A percentile compares a stretch with the other conserved stretches of the same genome.
Evolutionary conservation across 37 sponge, comb jelly and placozoan species (phyloP).

Genomic region (Theonella swinhoei): DNA sequence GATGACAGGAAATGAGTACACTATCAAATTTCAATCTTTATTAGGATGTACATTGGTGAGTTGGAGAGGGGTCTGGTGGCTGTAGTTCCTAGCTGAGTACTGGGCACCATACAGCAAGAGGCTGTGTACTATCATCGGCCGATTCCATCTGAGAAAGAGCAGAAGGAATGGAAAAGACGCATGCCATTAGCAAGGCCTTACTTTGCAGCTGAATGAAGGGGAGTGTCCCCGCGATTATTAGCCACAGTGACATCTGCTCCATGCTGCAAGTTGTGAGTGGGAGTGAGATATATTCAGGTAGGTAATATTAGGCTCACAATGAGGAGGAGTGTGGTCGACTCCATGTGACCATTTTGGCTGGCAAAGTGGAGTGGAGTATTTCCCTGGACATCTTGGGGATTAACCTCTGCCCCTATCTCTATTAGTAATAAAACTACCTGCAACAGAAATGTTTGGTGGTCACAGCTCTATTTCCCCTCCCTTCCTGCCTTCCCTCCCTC

Average conservation of each 20-base stretch:
- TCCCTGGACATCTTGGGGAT: constrained; percentile 68
- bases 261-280: constrained; percentile 46
- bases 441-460: background rate
- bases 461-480: background rate
- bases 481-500: background rate
- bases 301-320: constrained; percentile 41
- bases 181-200: constrained; percentile 16
- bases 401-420: constrained; percentile 70
- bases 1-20: background rate
- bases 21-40: background rate
- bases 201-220: constrained; percentile 89
- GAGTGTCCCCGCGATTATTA: constrained; percentile 82
- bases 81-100: constrained; percentile 49
- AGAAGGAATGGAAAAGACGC: background rate
- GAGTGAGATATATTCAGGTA: background rate
- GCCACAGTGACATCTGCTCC: constrained; percentile 78
- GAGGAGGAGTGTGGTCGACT: constrained; percentile 76
- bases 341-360: constrained; percentile 90
- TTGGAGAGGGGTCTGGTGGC: constrained; percentile 51
- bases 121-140: constrained; percentile 48
- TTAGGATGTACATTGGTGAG: constrained; percentile 46
- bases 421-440: constrained; percentile 75
- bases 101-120: constrained; percentile 75
- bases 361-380: constrained; percentile 95
- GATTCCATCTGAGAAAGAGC: constrained; percentile 57